phyloP scores from a whole-genome alignment of 2,888 invertebrate species.

The Ganaspis brasiliensis region DNA sequence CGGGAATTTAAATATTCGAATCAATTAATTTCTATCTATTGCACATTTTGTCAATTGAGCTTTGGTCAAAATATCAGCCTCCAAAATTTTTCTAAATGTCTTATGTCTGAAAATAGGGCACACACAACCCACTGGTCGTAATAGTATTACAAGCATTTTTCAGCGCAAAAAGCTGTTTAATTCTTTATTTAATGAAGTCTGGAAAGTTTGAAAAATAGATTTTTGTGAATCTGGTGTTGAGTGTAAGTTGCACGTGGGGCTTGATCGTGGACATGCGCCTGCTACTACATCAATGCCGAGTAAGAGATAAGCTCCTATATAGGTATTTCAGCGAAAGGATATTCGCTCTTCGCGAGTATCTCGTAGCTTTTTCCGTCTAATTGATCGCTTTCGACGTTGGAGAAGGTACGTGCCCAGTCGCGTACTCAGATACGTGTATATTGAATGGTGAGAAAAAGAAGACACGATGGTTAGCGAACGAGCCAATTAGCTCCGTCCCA shows the following conservation, averaged over 20 bases:
- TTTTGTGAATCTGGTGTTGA: background rate
- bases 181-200: no score
- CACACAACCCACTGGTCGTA: no score
- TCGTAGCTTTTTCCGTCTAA: constrained; percentile 73
- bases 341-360: constrained; percentile 71
- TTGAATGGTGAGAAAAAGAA: constrained; percentile 29
- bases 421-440: constrained; percentile 45
- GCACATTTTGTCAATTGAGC: no score
- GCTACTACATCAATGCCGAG: constrained; percentile 54
- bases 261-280: constrained; percentile 45
- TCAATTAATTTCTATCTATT: no score
- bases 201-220: background rate
- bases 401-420: constrained; percentile 68
- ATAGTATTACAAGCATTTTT: no score
- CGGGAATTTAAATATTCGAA: no score
- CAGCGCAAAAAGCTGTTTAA: no score
- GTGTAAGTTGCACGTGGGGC: constrained; percentile 43
- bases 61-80: no score
- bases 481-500: constrained; percentile 78
- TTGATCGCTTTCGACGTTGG: constrained; percentile 72
- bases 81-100: no score
- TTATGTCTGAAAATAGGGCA: no score
- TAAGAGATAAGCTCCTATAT: constrained; percentile 52
- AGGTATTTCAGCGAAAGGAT: constrained; percentile 62
- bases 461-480: constrained; percentile 74